Evolutionary conservation across 2,888 invertebrate species (phyloP).

Genomic region (Plagodis pulveraria): DNA sequence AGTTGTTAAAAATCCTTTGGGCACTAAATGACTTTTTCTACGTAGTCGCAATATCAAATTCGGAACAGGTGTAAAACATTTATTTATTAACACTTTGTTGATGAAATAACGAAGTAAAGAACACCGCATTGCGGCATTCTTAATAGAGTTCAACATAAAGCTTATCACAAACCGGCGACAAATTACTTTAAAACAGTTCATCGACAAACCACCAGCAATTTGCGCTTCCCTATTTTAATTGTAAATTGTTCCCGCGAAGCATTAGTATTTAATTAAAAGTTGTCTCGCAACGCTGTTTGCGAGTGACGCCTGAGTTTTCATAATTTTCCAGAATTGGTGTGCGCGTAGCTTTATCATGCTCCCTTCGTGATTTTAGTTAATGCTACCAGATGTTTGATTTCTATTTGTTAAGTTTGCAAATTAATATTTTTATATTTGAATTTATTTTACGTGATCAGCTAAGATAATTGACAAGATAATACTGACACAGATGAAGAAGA

Average conservation of each 20-base stretch:
- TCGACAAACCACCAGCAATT: slow-evolving; percentile 38
- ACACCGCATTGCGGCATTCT: slow-evolving; percentile 3
- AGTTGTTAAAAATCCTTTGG: too few species aligned
- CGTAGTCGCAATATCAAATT: too few species aligned
- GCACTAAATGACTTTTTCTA: too few species aligned
- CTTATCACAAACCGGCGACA: slow-evolving; percentile 24
- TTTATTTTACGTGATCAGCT: too few species aligned
- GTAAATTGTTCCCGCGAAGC: slow-evolving; percentile 71
- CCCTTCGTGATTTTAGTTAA: slow-evolving; percentile 19
- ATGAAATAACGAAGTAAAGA: not conserved
- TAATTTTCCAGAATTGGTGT: slow-evolving; percentile 47
- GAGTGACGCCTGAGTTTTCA: slow-evolving; percentile 59
- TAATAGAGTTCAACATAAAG: slow-evolving; percentile 5
- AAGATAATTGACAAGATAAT: too few species aligned
- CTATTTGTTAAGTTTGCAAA: too few species aligned
- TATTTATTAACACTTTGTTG: too few species aligned
- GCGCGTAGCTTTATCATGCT: slow-evolving; percentile 28
- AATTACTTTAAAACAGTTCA: slow-evolving; percentile 30
- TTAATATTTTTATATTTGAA: too few species aligned
- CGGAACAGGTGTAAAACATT: too few species aligned
- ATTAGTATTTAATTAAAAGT: slow-evolving; percentile 82
- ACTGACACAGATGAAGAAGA: too few species aligned
- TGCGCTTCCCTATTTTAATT: slow-evolving; percentile 58
- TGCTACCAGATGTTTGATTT: too few species aligned
- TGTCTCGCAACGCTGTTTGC: slow-evolving; percentile 62